A percentile compares a stretch with the other conserved stretches of the same genome.
Conservation (phyloP, 2,113 vertebrate species). For the Rafetus swinhoei region DNA sequence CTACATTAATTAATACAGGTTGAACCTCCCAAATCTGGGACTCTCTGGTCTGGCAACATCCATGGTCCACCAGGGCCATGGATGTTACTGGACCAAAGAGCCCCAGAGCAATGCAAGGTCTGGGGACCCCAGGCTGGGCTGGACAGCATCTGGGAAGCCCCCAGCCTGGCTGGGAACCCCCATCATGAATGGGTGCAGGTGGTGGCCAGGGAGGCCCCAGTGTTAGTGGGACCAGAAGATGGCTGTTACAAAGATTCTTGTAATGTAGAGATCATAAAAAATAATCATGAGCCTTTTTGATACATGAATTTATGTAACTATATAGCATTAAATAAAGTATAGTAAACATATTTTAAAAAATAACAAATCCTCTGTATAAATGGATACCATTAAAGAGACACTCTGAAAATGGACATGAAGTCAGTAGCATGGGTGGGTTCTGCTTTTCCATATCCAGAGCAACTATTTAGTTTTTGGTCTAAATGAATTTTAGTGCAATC, state of each 20-base stretch:
- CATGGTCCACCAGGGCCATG: too few relatives aligned
- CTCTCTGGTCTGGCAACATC: too few relatives aligned
- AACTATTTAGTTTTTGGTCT: not conserved
- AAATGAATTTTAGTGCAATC: not conserved
- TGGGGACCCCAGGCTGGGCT: too few relatives aligned
- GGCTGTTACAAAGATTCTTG: not conserved
- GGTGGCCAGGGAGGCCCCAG: too few relatives aligned
- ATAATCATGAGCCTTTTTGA: constrained; percentile 19
- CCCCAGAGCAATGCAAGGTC: too few relatives aligned
- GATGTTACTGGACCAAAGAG: too few relatives aligned
- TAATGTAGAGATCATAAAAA: constrained; percentile 50
- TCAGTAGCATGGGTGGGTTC: not conserved
- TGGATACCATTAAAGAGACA: not conserved
- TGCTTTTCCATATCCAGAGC: not conserved
- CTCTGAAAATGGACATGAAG: not conserved
- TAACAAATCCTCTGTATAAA: not conserved
- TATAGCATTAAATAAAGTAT: not conserved
- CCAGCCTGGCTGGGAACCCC: too few relatives aligned
- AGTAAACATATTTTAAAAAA: constrained; percentile 31
- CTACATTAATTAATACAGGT: constrained; percentile 62
- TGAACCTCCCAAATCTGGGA: too few relatives aligned
- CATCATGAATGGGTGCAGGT: too few relatives aligned
- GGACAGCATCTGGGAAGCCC: too few relatives aligned
- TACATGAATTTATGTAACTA: constrained; percentile 34
- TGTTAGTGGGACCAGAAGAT: too few relatives aligned